A percentile compares a stretch with the other conserved stretches of the same genome.
These are phyloP conservation scores for Geodia barretti DNA, from an alignment of 37 sponge, comb jelly and placozoan species.

Conservation along the genomic window DNA sequence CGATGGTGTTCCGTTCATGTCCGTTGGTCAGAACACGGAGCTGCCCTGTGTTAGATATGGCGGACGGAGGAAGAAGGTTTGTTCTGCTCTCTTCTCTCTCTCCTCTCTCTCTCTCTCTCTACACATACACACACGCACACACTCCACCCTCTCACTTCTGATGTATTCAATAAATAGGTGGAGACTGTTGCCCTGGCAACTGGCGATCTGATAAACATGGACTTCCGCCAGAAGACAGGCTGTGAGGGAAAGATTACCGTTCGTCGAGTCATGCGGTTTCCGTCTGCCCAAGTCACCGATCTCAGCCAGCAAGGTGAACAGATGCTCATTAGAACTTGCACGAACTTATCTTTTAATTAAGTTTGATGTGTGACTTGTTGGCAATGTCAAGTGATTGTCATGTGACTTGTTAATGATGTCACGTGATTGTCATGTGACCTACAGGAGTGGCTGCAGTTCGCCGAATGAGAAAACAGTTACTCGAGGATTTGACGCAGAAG, in stretches of 20 bases:
- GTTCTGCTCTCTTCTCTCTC: too few species aligned
- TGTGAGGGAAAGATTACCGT: slow-evolving; percentile 75
- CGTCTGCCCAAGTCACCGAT: slow-evolving; percentile 41
- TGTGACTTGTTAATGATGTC: too few species aligned
- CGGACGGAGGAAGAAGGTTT: slow-evolving; percentile 47
- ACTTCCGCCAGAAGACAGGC: slow-evolving; percentile 33
- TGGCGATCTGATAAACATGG: slow-evolving; percentile 48
- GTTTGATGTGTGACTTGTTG: too few species aligned
- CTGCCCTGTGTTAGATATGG: slow-evolving; percentile 49
- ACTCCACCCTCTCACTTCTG: too few species aligned
- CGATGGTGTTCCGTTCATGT: slow-evolving; percentile 86
- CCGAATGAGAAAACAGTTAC: slow-evolving; percentile 54
- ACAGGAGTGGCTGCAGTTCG: slow-evolving; percentile 46
- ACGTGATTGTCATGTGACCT: too few species aligned
- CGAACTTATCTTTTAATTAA: too few species aligned
- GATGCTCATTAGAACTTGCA: too few species aligned
- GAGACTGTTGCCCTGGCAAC: slow-evolving; percentile 43
- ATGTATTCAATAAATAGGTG: too few species aligned
- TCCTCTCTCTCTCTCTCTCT: too few species aligned
- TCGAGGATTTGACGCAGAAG: slow-evolving; percentile 64
- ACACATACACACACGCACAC: too few species aligned
- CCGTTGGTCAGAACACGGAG: slow-evolving; percentile 61
- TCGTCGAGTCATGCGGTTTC: slow-evolving; percentile 65
- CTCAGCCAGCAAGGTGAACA: slow-evolving; percentile 12
- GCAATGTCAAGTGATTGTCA: too few species aligned